Percentiles rank a stretch among this genome's conserved stretches.
Evolutionary conservation across 2,797 vertebrate genomes (phyloP).

Genomic region (Pseudocheirus occidentalis): DNA sequence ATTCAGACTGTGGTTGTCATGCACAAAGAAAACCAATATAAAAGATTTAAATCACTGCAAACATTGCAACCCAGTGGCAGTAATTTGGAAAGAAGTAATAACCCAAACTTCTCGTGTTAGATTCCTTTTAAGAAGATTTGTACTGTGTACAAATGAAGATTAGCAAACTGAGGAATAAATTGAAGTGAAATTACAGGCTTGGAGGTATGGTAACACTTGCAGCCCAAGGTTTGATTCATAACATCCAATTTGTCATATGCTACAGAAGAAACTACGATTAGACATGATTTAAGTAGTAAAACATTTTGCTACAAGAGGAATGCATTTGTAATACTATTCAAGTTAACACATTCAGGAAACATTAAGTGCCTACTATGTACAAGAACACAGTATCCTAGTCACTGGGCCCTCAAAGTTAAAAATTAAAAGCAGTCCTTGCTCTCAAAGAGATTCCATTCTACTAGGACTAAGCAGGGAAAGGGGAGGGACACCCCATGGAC

Average conservation of each 20-base stretch:
- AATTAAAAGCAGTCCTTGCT: neutral
- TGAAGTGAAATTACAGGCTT: neutral
- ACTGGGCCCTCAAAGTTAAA: neutral
- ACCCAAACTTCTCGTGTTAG: neutral
- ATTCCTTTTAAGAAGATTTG: neutral
- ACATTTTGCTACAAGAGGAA: neutral
- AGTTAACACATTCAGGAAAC: neutral
- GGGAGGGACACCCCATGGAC: neutral
- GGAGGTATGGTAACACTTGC: neutral
- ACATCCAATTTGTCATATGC: neutral
- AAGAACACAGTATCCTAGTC: neutral
- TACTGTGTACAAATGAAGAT: neutral
- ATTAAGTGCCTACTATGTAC: neutral
- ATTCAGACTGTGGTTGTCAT: neutral
- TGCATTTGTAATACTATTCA: neutral
- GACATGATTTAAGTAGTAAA: neutral
- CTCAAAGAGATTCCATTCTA: neutral
- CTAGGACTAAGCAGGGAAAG: neutral
- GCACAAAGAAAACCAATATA: constrained; percentile 29
- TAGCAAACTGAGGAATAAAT: neutral
- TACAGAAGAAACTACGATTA: neutral
- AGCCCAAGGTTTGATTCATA: neutral
- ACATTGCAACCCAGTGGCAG: neutral
- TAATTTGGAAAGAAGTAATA: neutral
- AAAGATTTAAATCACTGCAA: constrained; percentile 24